Conservation (phyloP, 1,140 invertebrate species). For the Drosophila cardini region DNA sequence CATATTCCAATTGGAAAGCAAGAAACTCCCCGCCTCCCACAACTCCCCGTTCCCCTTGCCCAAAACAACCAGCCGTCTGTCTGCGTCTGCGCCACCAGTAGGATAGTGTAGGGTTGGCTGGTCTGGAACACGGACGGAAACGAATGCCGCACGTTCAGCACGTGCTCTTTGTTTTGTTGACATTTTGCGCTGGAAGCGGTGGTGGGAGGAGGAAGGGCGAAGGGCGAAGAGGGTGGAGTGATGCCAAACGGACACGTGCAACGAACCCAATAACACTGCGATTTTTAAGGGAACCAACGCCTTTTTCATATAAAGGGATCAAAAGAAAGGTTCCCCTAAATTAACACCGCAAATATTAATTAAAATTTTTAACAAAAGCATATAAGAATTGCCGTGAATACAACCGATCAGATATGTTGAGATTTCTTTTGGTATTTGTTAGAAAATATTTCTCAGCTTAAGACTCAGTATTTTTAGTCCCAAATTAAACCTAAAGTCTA, state of each 20-base stretch:
- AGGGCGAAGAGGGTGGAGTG: not conserved
- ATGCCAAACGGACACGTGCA: constrained; percentile 25
- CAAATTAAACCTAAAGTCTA: too few species aligned
- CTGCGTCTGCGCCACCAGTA: constrained; percentile 45
- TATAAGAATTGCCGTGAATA: too few species aligned
- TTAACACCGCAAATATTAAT: too few species aligned
- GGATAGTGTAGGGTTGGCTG: constrained; percentile 44
- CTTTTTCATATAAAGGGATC: not conserved
- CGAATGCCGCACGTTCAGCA: constrained; percentile 36
- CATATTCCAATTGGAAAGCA: constrained; percentile 67
- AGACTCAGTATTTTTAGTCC: too few species aligned
- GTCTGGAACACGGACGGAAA: constrained; percentile 51
- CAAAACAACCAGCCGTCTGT: not conserved
- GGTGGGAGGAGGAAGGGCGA: not conserved
- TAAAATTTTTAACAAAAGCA: too few species aligned
- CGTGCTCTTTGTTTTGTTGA: constrained; percentile 80
- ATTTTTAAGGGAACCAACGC: not conserved
- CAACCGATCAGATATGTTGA: too few species aligned
- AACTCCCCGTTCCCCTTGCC: constrained; percentile 1
- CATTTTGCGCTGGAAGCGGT: constrained; percentile 41
- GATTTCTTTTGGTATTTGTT: too few species aligned
- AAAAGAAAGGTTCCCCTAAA: too few species aligned
- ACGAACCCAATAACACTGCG: constrained; percentile 6
- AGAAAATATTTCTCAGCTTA: too few species aligned
- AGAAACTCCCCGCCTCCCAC: not conserved